phyloP scores from a whole-genome alignment of 1,140 invertebrate genomes.

The Drosophila dunni region DNA sequence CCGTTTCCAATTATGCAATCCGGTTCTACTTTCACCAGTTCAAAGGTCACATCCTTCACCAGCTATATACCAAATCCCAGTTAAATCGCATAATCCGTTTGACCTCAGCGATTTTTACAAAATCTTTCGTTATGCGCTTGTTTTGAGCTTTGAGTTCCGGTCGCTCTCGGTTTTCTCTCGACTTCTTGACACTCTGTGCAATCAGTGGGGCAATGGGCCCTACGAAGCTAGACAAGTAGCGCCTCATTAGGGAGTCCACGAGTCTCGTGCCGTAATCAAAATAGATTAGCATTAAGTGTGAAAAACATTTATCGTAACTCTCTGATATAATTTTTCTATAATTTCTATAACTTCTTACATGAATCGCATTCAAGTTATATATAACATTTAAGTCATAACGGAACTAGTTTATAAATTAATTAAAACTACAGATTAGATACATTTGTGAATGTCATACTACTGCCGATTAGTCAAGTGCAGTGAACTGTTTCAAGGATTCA shows the following conservation, averaged over 20 bases:
- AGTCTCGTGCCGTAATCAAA: constrained; percentile 35
- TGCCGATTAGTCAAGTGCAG: constrained; percentile 36
- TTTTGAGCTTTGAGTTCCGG: constrained; percentile 23
- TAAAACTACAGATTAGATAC: constrained; percentile 16
- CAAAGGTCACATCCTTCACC: neutral
- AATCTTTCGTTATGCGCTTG: constrained; percentile 60
- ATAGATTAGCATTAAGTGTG: constrained; percentile 54
- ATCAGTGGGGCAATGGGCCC: constrained; percentile 11
- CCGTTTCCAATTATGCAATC: neutral
- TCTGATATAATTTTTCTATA: constrained; percentile 32
- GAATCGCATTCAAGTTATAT: constrained; percentile 8
- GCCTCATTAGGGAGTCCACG: constrained; percentile 48
- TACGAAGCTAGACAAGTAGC: constrained; percentile 40
- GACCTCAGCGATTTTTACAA: constrained; percentile 67
- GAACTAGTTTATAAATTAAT: constrained; percentile 31
- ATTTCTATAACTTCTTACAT: constrained; percentile 14
- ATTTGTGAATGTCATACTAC: constrained; percentile 40
- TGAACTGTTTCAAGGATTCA: constrained; percentile 31
- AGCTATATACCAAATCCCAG: constrained; percentile 39
- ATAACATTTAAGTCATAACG: constrained; percentile 26
- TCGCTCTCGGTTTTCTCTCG: constrained; percentile 8
- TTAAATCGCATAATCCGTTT: constrained; percentile 30
- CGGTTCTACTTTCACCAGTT: neutral
- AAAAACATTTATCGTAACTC: constrained; percentile 21
- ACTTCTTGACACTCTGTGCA: too few relatives aligned